Evolutionary conservation across 2,797 vertebrate genomes (phyloP).

Genomic region (Aselliscus stoliczkanus): DNA sequence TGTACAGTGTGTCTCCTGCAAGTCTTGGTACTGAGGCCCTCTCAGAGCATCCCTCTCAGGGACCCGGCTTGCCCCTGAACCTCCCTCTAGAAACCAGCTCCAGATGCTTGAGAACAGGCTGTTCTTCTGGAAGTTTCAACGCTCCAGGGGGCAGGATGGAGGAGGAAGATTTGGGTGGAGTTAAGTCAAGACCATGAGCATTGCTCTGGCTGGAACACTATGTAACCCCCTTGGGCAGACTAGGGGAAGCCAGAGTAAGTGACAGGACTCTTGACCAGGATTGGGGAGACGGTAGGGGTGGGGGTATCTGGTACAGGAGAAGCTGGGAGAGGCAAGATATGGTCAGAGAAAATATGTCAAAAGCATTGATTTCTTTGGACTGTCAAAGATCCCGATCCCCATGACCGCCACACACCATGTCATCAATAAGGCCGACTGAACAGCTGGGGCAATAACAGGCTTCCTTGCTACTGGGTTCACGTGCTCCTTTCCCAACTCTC

Average conservation of each 20-base stretch:
- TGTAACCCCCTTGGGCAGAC: conserved; percentile 9
- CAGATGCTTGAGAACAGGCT: conserved; percentile 71
- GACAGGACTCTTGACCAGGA: not conserved
- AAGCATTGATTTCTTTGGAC: not conserved
- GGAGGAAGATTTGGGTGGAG: conserved; percentile 64
- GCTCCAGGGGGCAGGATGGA: conserved; percentile 55
- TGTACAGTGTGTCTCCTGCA: not conserved
- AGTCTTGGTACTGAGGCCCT: not conserved
- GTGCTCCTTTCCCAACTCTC: not conserved
- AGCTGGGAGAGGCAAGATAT: not conserved
- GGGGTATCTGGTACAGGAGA: not conserved
- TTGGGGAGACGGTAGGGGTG: not conserved
- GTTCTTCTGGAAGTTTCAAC: conserved; percentile 66
- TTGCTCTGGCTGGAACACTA: conserved; percentile 49
- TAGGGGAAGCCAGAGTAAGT: not conserved
- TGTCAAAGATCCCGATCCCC: not conserved
- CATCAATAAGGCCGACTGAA: not conserved
- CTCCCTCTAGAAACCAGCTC: conserved; percentile 68
- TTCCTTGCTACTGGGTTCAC: not conserved
- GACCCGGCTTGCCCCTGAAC: conserved; percentile 58
- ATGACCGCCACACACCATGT: not conserved
- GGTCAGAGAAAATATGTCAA: not conserved
- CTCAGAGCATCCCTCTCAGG: conserved; percentile 20
- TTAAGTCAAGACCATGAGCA: conserved; percentile 38
- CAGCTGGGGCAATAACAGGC: not conserved